Evolutionary conservation across 2,113 vertebrate genomes (phyloP), one percentile per base, ranked within the genome.

Genomic region (Tetrax tetrax): DNA sequence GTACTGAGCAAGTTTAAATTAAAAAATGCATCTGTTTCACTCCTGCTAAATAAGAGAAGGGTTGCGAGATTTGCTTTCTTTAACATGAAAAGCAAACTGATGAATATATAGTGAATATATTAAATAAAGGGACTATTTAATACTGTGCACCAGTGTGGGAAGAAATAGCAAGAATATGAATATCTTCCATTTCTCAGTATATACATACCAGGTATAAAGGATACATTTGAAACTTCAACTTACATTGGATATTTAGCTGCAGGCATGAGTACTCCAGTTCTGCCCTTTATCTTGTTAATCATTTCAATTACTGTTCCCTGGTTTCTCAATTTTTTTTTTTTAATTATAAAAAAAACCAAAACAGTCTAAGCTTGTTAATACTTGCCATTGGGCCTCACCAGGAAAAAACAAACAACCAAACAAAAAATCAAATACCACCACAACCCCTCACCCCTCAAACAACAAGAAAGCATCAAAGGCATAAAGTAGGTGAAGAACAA

Each of bases 401-500:
- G 24, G 24, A 50, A 80, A 69, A 68, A 14, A 6, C 15, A 72
- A 29, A 0, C 6, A 68, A 43, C 1, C 0, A 35, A 33, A 3
- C 11, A 37, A 29, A 72, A 29, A 3, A 54, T 48, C 57, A 45
- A 16, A 43, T 43, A 43, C 41, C 41, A 43, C 41, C 41, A 43
- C 10, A 15, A 43, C 41, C 7, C 7, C 4, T 6, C 2, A 2
- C 21, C 5, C 9, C 3, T 24, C 4, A 53, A 71, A 29, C 8
- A 78, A 47, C 4, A 19, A 51, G 53, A 50, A 21, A 61, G 8
- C 6, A 63, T 41, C 35, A 75, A 69, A 90, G 33, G 8, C 33
- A 35, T 50, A 72, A 51, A n/a, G 8, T 10, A 87, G 16, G 12
- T 57, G 13, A 78, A 72, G 31, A 35, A 87, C 21, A 78, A 57